Evolutionary conservation across 2,888 invertebrate species (phyloP).

Genomic region (Epirrhoe alternata): DNA sequence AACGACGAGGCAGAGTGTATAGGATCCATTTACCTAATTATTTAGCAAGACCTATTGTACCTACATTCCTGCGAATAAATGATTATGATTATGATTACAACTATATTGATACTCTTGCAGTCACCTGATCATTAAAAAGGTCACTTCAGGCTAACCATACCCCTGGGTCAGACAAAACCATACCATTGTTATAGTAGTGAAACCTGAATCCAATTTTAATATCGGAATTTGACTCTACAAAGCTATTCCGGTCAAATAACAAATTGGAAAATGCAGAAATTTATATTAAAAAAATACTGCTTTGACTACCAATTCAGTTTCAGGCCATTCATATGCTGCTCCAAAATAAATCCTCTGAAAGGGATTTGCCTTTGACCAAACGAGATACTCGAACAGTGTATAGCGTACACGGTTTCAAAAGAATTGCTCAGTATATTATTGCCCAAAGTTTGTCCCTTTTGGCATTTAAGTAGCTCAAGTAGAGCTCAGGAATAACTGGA

Average conservation of each 20-base stretch:
- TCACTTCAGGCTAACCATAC: too few relatives aligned
- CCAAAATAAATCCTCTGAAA: not conserved
- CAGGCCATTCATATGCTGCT: not conserved
- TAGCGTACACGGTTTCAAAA: not conserved
- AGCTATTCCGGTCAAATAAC: not conserved
- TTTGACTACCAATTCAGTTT: not conserved
- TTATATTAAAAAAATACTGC: not conserved
- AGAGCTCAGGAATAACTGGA: slow-evolving; percentile 5
- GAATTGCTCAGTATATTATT: not conserved
- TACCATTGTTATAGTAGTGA: too few relatives aligned
- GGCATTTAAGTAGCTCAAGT: slow-evolving; percentile 9
- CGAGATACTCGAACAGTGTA: not conserved
- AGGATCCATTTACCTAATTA: too few relatives aligned
- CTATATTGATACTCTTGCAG: too few relatives aligned
- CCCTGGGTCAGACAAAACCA: too few relatives aligned
- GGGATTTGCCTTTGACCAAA: not conserved
- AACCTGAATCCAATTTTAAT: not conserved
- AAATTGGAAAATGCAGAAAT: not conserved
- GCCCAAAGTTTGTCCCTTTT: not conserved
- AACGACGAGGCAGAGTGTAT: too few relatives aligned
- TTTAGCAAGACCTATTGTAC: too few relatives aligned
- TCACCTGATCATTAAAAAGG: too few relatives aligned
- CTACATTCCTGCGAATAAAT: too few relatives aligned
- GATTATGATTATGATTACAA: too few relatives aligned
- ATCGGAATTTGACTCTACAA: not conserved